Percentiles rank a stretch among this genome's conserved stretches.
Evolutionary conservation across 2,797 vertebrate species (phyloP).

Genomic region (Nyctibius grandis): DNA sequence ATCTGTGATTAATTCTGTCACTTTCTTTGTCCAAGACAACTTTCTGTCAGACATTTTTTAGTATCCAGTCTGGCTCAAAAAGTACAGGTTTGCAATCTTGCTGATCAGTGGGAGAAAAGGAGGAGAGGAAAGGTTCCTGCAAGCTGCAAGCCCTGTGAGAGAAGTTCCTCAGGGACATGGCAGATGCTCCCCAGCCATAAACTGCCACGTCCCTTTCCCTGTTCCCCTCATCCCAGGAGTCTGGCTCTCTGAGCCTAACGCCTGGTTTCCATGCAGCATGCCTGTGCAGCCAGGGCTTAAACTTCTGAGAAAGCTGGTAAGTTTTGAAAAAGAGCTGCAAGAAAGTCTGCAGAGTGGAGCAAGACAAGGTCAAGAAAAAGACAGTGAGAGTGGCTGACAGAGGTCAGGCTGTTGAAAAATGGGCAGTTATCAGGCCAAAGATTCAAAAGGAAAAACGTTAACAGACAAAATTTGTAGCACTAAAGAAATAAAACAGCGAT

Average conservation of each 20-base stretch:
- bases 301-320: not conserved
- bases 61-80: not conserved
- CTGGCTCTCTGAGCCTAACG: not conserved
- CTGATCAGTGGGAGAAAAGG: not conserved
- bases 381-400: not conserved
- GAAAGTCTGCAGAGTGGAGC: not conserved
- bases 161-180: accelerated
- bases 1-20: not conserved
- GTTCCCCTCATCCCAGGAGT: not conserved
- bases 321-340: not conserved
- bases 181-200: not conserved
- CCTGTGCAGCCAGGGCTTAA: not conserved
- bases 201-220: no score
- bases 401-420: not conserved
- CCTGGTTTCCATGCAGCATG: not conserved
- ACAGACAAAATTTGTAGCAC: not conserved
- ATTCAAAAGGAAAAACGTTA: not conserved
- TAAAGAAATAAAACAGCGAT: not conserved
- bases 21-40: not conserved
- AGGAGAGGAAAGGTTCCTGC: not conserved
- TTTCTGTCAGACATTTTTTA: not conserved
- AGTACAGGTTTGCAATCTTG: not conserved
- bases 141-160: not conserved
- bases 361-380: not conserved
- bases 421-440: not conserved